Evolutionary conservation across 2,113 vertebrate genomes (phyloP).

Genomic region (Microcebus jonahi): DNA sequence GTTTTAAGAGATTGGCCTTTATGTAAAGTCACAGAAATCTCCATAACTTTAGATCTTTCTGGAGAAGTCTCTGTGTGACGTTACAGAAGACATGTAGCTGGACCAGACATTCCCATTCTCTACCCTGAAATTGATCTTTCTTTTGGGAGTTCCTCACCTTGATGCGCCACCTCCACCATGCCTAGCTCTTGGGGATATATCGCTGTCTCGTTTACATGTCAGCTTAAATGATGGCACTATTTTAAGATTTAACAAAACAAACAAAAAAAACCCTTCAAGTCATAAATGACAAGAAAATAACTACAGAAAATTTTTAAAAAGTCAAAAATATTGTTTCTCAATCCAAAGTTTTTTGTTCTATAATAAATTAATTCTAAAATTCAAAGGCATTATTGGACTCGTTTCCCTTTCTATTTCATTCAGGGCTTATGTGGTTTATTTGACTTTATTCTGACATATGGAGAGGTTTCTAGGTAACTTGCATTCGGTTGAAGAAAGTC

Average conservation of each 20-base stretch:
- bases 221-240: not conserved
- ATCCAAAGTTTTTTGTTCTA: not conserved
- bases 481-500: not conserved
- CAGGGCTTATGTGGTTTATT: not conserved
- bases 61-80: not conserved
- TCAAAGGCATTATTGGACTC: not conserved
- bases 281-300: not conserved
- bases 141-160: not conserved
- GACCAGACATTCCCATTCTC: not conserved
- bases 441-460: conserved; percentile 16
- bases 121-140: not conserved
- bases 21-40: not conserved
- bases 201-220: not conserved
- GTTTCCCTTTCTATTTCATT: not conserved
- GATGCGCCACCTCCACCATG: not conserved
- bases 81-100: not conserved
- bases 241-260: not conserved
- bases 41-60: not conserved
- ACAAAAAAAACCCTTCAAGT: not conserved
- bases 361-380: not conserved
- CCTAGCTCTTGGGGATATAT: not conserved
- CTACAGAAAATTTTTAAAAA: not conserved
- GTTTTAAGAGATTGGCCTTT: not conserved
- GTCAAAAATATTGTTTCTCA: not conserved
- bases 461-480: not conserved